Conservation (phyloP, 2,797 vertebrate species). For the Chaenodraco wilsoni region DNA sequence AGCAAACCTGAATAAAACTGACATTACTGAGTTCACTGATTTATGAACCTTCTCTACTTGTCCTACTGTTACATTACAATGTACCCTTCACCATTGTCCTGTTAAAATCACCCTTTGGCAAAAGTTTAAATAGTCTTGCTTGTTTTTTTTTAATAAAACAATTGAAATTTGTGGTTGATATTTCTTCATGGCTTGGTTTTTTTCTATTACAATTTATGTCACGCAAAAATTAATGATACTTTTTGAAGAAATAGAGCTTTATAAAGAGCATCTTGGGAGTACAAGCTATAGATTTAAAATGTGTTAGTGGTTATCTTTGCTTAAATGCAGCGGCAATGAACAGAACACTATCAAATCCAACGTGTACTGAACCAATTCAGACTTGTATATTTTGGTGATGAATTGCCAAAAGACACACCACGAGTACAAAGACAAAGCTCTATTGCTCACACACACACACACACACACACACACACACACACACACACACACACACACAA, state of each 20-base stretch:
- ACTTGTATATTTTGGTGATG: slow-evolving; percentile 82
- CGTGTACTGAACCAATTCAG: slow-evolving; percentile 82
- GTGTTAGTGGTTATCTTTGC: slow-evolving; percentile 39
- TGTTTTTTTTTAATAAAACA: not conserved
- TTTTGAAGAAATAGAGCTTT: slow-evolving; percentile 13
- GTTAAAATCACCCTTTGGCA: not conserved
- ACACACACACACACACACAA: slow-evolving; percentile 5
- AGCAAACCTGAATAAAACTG: not conserved
- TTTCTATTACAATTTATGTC: not conserved
- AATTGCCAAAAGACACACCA: slow-evolving; percentile 78
- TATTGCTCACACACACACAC: slow-evolving; percentile 15
- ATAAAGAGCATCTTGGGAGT: slow-evolving; percentile 11
- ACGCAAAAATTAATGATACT: not conserved
- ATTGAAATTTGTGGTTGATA: not conserved
- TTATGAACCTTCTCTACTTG: not conserved
- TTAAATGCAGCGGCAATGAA: slow-evolving; percentile 30
- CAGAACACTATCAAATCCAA: slow-evolving; percentile 72
- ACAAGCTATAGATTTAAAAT: not conserved
- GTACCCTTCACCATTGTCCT: not conserved
- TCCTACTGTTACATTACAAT: not conserved
- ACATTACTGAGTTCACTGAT: not conserved
- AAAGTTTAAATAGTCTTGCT: not conserved
- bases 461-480: not conserved
- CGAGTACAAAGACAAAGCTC: slow-evolving; percentile 58
- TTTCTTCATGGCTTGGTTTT: not conserved